Evolutionary conservation across 1,140 invertebrate genomes (phyloP), one percentile per base, ranked within the genome.

Genomic region (Philopotamus ludificatus): DNA sequence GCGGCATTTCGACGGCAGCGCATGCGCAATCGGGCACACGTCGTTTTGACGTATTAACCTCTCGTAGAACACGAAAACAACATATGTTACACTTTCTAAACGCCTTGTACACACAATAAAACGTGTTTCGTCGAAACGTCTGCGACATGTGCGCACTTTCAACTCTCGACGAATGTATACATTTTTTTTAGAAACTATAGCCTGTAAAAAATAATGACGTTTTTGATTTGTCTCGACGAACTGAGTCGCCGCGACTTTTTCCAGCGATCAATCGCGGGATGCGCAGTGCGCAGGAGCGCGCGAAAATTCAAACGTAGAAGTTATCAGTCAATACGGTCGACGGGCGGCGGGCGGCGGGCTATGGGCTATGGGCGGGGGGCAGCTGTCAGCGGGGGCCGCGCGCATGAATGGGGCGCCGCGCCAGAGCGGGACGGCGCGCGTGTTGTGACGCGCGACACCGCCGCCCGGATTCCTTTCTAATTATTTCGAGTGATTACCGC

Each of bases 321-420:
- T n/a, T n/a, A n/a, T n/a, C n/a, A n/a, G n/a, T n/a, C n/a, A n/a
- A n/a, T n/a, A n/a, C n/a, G n/a, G n/a, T n/a, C n/a, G n/a, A n/a
- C n/a, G n/a, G n/a, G n/a, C n/a, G n/a, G 4, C 28, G 12, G 28
- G 12, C 28, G 28, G 28, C 28, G 12, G n/a, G 28, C 28, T 34
- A 12, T 34, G 28, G 12, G 28, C 4, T 34, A 34, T 22, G 50
- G 8, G 23, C 10, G 18, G 45, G 28, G 18, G 4, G 21, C 50
- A 26, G 53, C 53, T 55, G 53, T 55, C 25, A 55, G 54, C 21
- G n/a, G 50, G 28, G n/a, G 39, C 28, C 41, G 54, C 34, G 34
- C 54, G 54, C 34, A 28, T 41, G 42, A 28, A 20, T 34, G 4
- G 34, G 15, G 28, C 53, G 10, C 10, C n/a, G 34, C 34, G 54